Evolutionary conservation across 2,888 invertebrate genomes (phyloP).

Genomic region (Himalopsyche kuldschensis): DNA sequence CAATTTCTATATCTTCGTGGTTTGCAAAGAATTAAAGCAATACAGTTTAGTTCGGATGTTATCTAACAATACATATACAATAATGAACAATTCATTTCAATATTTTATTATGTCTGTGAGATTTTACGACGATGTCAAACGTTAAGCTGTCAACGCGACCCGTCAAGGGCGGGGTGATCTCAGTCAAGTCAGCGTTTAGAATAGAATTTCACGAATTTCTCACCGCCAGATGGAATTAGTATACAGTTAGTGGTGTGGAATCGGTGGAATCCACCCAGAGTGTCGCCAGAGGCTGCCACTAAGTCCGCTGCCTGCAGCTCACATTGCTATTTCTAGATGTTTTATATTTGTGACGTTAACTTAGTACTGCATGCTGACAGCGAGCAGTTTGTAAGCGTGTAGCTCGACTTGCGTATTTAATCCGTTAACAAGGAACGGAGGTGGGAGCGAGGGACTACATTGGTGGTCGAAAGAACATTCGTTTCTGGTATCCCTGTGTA

Average conservation of each 20-base stretch:
- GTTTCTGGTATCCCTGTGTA: background rate
- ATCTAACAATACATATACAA: background rate
- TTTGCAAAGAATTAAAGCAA: no score
- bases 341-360: constrained; percentile 24
- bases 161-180: constrained; percentile 4
- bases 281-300: background rate
- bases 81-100: background rate
- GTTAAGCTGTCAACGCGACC: constrained; percentile 6
- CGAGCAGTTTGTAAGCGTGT: constrained; percentile 8
- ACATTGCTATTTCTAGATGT: constrained; percentile 18
- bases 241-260: background rate
- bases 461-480: background rate
- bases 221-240: constrained; percentile 16
- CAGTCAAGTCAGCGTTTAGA: constrained; percentile 4
- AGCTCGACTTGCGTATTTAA: background rate
- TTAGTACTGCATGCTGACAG: constrained; percentile 12
- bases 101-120: background rate
- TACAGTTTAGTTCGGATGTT: no score
- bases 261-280: background rate
- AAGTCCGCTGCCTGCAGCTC: background rate
- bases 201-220: constrained; percentile 12
- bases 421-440: background rate
- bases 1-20: no score
- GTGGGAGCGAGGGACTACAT: background rate
- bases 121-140: background rate